A percentile compares a stretch with the other conserved stretches of the same genome.
These are phyloP conservation scores for Dasysyrphus tricinctus DNA, from an alignment of 2,888 invertebrate species.

Conservation along the genomic window DNA sequence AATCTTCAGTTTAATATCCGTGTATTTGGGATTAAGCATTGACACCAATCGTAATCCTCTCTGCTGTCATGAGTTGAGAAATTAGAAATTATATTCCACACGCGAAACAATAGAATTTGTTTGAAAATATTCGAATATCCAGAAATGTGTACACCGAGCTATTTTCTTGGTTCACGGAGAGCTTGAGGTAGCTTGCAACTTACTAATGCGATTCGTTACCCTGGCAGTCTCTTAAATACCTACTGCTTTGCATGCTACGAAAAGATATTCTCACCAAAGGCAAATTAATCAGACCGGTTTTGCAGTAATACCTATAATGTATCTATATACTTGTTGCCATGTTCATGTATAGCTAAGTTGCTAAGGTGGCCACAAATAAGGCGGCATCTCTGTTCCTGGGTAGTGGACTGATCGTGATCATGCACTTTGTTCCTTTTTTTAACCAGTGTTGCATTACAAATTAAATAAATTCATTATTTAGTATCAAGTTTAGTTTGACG, in stretches of 20 bases:
- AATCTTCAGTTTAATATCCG: slow-evolving; percentile 78
- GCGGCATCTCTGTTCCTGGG: slow-evolving; percentile 34
- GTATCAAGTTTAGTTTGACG: slow-evolving; percentile 9
- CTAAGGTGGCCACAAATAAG: slow-evolving; percentile 33
- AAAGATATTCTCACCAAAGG: slow-evolving; percentile 49
- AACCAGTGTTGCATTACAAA: slow-evolving; percentile 53
- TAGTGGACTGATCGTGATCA: background rate
- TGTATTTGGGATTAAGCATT: slow-evolving; percentile 81
- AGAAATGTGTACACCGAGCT: slow-evolving; percentile 14
- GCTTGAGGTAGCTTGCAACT: slow-evolving; percentile 52
- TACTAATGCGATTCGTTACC: slow-evolving; percentile 55
- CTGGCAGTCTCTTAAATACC: slow-evolving; percentile 68
- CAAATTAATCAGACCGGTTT: slow-evolving; percentile 61
- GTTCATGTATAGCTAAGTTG: slow-evolving; percentile 24
- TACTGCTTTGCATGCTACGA: slow-evolving; percentile 24
- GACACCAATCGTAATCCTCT: slow-evolving; percentile 80
- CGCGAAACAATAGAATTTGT: background rate
- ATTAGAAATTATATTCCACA: slow-evolving; percentile 1
- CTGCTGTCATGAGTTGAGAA: slow-evolving; percentile 54
- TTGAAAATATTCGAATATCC: slow-evolving; percentile 19
- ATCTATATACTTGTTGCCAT: slow-evolving; percentile 11
- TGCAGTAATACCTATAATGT: background rate
- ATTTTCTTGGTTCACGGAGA: slow-evolving; percentile 52
- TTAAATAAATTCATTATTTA: background rate
- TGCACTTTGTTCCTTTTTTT: background rate